Percentiles rank a stretch among this genome's conserved stretches.
phyloP scores from a whole-genome alignment of 2,113 vertebrate species.

The Malurus cyaneus region DNA sequence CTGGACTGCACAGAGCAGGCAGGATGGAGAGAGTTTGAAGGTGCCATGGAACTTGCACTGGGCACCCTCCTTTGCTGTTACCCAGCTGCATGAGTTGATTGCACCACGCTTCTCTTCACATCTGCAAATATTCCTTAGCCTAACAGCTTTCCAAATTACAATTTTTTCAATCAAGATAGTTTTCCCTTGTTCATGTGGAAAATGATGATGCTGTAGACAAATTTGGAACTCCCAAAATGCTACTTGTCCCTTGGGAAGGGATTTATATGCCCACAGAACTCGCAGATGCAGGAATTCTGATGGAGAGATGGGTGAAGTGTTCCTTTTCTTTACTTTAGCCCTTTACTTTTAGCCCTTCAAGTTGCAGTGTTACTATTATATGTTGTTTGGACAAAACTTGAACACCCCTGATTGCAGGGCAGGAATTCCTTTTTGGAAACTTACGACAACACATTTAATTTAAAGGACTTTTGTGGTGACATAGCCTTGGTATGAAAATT shows the following conservation, averaged over 20 bases:
- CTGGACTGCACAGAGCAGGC: rapidly evolving
- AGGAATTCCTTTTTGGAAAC: not conserved
- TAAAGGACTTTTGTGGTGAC: not conserved
- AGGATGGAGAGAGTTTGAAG: not conserved
- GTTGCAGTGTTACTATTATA: not conserved
- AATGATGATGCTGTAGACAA: not conserved
- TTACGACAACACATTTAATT: not conserved
- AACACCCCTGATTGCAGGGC: not conserved
- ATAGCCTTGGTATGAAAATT: not conserved
- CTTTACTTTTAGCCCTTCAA: not conserved
- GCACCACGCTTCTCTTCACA: not conserved
- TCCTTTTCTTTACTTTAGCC: not conserved
- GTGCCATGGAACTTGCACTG: not conserved
- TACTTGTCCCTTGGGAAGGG: not conserved
- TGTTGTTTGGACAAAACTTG: not conserved
- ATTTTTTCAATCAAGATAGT: not conserved
- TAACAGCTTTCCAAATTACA: not conserved
- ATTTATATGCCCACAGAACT: not conserved
- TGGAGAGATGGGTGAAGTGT: not conserved
- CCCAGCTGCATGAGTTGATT: rapidly evolving
- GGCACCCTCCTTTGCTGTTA: not conserved
- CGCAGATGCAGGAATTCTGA: not conserved
- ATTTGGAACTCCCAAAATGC: not conserved
- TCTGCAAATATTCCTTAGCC: not conserved
- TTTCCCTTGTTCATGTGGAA: not conserved